Percentiles rank a stretch among this genome's conserved stretches.
Conservation (phyloP, 2,797 vertebrate species). For the Geotrypetes seraphini region DNA sequence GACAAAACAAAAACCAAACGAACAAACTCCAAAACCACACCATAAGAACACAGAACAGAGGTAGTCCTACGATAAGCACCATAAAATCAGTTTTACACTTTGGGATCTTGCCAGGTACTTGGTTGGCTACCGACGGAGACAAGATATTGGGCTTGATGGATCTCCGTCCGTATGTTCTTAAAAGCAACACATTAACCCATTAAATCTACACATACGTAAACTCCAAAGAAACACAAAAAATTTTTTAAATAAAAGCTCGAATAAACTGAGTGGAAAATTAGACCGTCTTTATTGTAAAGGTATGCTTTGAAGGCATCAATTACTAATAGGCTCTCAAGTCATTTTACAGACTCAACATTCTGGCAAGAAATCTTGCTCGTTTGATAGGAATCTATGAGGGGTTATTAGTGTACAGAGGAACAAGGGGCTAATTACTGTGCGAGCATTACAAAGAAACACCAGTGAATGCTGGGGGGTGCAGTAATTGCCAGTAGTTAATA, state of each 20-base stretch:
- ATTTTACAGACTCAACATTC: slow-evolving; percentile 10
- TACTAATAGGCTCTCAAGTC: background rate
- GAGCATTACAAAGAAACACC: no score
- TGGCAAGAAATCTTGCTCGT: slow-evolving; percentile 12
- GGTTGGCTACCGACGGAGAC: no score
- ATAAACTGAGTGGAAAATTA: background rate
- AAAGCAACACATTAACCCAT: no score
- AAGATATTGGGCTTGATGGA: no score
- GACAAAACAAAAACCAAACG: no score
- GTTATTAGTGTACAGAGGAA: background rate
- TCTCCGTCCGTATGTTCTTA: no score
- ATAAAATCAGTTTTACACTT: no score
- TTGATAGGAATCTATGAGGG: background rate
- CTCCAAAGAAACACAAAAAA: background rate
- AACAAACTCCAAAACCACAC: no score
- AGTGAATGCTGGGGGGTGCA: background rate
- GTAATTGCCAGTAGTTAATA: slow-evolving; percentile 10
- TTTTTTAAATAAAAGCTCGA: background rate
- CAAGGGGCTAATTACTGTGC: slow-evolving; percentile 20
- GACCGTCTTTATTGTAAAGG: background rate
- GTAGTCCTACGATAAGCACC: no score
- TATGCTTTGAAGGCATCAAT: slow-evolving; percentile 8
- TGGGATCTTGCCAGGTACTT: no score
- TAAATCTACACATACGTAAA: slow-evolving; percentile 1
- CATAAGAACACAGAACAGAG: no score